Percentiles rank a stretch among this genome's conserved stretches.
Conservation (phyloP, 2,888 invertebrate genomes). For the Smittia sp. region DNA sequence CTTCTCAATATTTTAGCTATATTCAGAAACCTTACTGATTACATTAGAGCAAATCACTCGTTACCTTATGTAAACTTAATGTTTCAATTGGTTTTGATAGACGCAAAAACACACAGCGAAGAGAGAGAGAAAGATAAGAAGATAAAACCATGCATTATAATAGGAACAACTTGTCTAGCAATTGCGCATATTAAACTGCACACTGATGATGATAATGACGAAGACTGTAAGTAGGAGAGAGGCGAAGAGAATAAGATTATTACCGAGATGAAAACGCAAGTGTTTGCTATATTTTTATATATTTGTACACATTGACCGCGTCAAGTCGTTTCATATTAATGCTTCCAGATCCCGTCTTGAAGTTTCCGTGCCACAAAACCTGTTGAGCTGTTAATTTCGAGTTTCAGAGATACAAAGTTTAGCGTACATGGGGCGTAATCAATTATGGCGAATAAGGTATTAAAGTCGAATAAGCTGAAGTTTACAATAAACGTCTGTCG, state of each 20-base stretch:
- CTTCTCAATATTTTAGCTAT: no score
- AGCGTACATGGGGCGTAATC: neutral
- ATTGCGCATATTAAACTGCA: constrained; percentile 24
- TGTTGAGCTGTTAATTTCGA: neutral
- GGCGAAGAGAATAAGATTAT: neutral
- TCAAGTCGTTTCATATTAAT: neutral
- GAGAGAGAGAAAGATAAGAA: neutral
- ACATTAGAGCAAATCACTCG: neutral
- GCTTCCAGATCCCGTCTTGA: neutral
- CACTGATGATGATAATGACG: constrained; percentile 33
- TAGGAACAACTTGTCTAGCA: constrained; percentile 35
- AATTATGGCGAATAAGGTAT: neutral
- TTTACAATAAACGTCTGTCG: no score
- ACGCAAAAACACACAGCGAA: neutral
- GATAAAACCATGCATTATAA: constrained; percentile 25
- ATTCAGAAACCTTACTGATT: no score
- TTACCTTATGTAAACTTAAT: constrained; percentile 24
- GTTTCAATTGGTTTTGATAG: constrained; percentile 28
- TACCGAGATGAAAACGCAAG: constrained; percentile 17
- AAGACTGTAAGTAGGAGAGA: neutral
- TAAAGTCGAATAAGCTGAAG: neutral
- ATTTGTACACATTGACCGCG: no score
- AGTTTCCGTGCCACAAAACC: neutral
- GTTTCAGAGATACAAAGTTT: neutral
- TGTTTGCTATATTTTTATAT: neutral